phyloP scores from a whole-genome alignment of 2,113 vertebrate species.

The Gnathonemus echidnorhynchus region DNA sequence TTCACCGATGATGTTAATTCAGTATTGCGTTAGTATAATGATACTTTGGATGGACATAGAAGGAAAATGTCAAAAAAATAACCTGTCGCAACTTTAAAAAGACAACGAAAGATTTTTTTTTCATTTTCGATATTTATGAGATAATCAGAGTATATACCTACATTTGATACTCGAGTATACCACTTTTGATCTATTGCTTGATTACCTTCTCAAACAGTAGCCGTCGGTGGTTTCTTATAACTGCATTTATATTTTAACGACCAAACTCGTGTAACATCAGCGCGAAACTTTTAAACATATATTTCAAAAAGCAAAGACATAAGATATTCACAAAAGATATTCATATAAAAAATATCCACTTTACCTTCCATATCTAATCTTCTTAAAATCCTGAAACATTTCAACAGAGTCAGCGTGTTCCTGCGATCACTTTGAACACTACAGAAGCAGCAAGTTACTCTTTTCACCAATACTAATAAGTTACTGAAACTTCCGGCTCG shows the following conservation, averaged over 20 bases:
- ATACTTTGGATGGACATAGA: background rate
- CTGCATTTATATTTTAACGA: background rate
- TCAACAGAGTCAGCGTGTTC: background rate
- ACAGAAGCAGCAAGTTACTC: background rate
- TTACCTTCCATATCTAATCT: slow-evolving; percentile 82
- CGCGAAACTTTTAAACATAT: background rate
- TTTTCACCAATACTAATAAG: background rate
- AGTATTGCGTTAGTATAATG: background rate
- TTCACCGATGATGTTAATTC: background rate
- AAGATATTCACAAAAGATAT: background rate
- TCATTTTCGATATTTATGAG: background rate
- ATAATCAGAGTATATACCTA: background rate
- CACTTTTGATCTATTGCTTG: background rate
- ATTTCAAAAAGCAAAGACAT: background rate
- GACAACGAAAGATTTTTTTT: background rate
- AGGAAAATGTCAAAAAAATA: background rate
- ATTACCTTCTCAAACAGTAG: background rate
- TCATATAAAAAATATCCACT: slow-evolving; percentile 2
- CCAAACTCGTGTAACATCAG: background rate
- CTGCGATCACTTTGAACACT: background rate
- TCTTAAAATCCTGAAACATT: slow-evolving; percentile 67
- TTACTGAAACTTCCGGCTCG: background rate
- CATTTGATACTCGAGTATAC: background rate
- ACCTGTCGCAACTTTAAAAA: background rate
- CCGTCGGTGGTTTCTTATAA: background rate